A percentile compares a stretch with the other conserved stretches of the same genome.
phyloP scores from a whole-genome alignment of 2,113 vertebrate species.

The Grus americana region DNA sequence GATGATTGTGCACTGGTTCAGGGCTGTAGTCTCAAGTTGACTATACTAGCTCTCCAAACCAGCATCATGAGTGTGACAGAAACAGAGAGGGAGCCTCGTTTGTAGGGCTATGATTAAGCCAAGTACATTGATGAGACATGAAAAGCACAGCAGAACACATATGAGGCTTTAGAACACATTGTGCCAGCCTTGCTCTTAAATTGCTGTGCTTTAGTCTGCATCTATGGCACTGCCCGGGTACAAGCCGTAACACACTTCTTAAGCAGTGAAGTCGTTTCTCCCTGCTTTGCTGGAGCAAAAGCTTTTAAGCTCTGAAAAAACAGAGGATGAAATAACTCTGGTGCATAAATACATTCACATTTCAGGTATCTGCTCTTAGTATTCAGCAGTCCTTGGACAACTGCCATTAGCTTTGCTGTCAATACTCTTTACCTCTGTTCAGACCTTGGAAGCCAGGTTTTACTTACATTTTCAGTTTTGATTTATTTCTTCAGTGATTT shows the following conservation, averaged over 20 bases:
- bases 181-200: neutral
- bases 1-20: neutral
- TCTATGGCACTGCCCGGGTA: neutral
- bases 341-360: neutral
- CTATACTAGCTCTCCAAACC: neutral
- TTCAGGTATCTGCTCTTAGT: neutral
- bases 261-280: neutral
- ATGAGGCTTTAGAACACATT: neutral
- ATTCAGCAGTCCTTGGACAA: neutral
- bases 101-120: neutral
- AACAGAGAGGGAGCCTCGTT: neutral
- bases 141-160: neutral
- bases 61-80: accelerated
- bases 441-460: neutral
- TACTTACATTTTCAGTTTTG: neutral
- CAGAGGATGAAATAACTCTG: neutral
- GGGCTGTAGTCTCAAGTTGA: neutral
- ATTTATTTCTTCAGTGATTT: neutral
- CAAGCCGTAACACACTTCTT: neutral
- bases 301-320: neutral
- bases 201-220: accelerated
- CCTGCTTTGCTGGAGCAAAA: too few species aligned
- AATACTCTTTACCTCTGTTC: neutral
- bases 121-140: neutral
- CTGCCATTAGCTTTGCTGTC: neutral